phyloP scores from a whole-genome alignment of 2,113 vertebrate species.

The Sprattus sprattus region DNA sequence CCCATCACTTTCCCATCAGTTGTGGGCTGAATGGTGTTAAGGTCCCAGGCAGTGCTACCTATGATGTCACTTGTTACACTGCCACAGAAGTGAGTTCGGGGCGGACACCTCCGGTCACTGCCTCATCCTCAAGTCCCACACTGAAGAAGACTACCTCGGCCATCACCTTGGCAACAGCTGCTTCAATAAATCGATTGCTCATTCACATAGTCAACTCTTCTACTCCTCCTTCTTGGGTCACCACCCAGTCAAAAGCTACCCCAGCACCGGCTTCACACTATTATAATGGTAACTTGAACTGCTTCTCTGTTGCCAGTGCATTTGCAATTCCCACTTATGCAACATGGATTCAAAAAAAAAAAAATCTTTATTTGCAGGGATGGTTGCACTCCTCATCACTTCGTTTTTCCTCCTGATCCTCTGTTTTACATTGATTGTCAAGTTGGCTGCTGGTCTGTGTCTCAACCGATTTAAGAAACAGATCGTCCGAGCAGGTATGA shows the following conservation, averaged over 20 bases:
- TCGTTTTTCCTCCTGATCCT: background rate
- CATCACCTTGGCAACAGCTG: background rate
- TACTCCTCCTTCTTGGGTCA: background rate
- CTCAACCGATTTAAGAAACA: background rate
- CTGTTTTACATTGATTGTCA: background rate
- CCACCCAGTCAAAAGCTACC: background rate
- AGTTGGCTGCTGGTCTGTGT: background rate
- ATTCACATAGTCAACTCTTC: background rate
- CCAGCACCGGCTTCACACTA: background rate
- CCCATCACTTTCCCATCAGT: background rate
- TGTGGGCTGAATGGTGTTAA: constrained; percentile 5
- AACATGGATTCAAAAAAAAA: background rate
- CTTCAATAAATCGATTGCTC: background rate
- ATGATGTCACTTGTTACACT: constrained; percentile 30
- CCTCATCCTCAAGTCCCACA: background rate
- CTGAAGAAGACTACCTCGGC: background rate
- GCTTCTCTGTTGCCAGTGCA: background rate
- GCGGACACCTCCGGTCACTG: too few species aligned
- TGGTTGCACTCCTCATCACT: background rate
- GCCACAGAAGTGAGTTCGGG: too few species aligned
- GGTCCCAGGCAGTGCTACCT: background rate
- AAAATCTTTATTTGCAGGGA: background rate
- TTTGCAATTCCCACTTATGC: background rate
- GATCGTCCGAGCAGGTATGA: background rate
- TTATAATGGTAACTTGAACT: background rate